Conservation (phyloP, 53 echinoderm and acorn worm genomes). For the Actinopyga echinites region DNA sequence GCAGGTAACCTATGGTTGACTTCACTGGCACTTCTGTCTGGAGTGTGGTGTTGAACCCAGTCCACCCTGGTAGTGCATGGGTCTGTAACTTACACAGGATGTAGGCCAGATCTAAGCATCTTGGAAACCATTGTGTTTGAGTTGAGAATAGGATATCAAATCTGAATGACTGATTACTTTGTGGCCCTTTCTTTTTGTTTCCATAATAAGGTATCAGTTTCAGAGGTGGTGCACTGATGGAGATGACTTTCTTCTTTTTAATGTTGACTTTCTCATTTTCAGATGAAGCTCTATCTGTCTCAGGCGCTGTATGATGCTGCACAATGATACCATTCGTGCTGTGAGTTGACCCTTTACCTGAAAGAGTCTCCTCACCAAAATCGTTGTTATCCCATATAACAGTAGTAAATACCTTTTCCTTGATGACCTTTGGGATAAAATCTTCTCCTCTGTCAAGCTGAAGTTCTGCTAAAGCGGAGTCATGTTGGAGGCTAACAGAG, state of each 20-base stretch:
- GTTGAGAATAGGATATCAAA: background rate
- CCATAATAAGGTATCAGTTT: conserved; percentile 58
- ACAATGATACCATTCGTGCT: conserved; percentile 65
- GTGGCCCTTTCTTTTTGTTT: conserved; percentile 41
- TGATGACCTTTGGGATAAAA: conserved; percentile 43
- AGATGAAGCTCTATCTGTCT: background rate
- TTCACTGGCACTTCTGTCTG: conserved; percentile 15
- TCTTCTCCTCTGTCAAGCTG: conserved; percentile 40
- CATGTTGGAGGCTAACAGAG: conserved; percentile 49
- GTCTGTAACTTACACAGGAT: conserved; percentile 37
- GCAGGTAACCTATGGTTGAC: conserved; percentile 32
- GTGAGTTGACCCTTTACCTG: conserved; percentile 58
- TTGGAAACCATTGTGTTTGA: conserved; percentile 4
- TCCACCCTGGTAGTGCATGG: conserved; percentile 55
- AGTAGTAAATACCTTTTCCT: conserved; percentile 43
- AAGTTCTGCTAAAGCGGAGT: conserved; percentile 52
- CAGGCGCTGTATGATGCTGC: conserved; percentile 2
- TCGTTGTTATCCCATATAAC: conserved; percentile 71
- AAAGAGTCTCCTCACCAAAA: conserved; percentile 64
- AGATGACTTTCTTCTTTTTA: conserved; percentile 19
- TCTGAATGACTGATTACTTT: conserved; percentile 24
- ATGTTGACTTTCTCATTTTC: background rate
- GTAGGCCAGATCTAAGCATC: conserved; percentile 27
- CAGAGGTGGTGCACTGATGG: conserved; percentile 45
- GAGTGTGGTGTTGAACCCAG: conserved; percentile 51